phyloP scores from a whole-genome alignment of 2,888 invertebrate genomes.

The Acrobasis repandana region DNA sequence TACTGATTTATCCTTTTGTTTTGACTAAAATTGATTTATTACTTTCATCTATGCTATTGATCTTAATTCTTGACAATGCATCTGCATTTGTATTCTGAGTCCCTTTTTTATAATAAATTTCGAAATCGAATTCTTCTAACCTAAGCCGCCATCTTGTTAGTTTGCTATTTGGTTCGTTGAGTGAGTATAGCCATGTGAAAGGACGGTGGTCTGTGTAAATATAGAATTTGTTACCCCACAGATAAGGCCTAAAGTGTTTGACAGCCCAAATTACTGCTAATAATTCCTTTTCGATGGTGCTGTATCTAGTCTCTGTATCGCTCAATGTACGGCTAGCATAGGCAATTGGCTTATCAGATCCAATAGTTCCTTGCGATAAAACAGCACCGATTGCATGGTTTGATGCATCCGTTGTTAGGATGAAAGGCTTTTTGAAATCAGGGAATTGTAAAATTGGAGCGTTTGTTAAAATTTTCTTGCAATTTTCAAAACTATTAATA shows the following conservation, averaged over 20 bases:
- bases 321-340: slow-evolving; percentile 38
- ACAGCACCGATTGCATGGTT: slow-evolving; percentile 11
- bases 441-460: slow-evolving; percentile 20
- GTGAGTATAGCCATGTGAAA: slow-evolving; percentile 45
- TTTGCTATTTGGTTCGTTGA: slow-evolving; percentile 52
- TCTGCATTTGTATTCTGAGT: background rate
- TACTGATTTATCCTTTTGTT: too few species aligned
- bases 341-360: slow-evolving; percentile 37
- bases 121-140: too few species aligned
- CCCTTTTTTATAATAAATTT: too few species aligned
- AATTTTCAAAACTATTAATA: background rate
- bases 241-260: slow-evolving; percentile 48
- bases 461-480: too few species aligned
- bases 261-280: slow-evolving; percentile 48
- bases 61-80: too few species aligned
- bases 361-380: slow-evolving; percentile 38
- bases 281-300: slow-evolving; percentile 50
- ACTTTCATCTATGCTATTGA: too few species aligned
- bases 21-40: too few species aligned
- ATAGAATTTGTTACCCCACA: slow-evolving; percentile 48
- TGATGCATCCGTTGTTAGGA: slow-evolving; percentile 12
- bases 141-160: slow-evolving; percentile 29
- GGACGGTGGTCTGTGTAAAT: slow-evolving; percentile 57
- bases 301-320: slow-evolving; percentile 36
- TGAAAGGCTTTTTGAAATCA: slow-evolving; percentile 9